phyloP scores from a whole-genome alignment of 2,888 invertebrate genomes.

The Trypoxylon attenuatum region DNA sequence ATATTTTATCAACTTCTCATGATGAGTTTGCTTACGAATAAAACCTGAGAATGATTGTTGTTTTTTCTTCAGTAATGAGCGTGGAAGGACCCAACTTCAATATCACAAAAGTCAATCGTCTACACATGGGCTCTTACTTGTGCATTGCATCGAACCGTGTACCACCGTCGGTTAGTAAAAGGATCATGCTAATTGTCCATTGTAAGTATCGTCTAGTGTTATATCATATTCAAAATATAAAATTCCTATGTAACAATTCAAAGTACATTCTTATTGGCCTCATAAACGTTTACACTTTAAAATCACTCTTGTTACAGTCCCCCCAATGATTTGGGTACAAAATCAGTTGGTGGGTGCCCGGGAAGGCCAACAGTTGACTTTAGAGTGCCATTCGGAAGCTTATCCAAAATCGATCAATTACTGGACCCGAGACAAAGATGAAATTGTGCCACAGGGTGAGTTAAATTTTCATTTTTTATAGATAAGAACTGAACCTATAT shows the following conservation, averaged over 20 bases:
- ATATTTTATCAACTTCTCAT: too few species aligned
- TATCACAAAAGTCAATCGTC: constrained; percentile 73
- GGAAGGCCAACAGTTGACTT: constrained; percentile 75
- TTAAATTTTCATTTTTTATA: too few species aligned
- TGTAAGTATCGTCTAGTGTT: constrained; percentile 71
- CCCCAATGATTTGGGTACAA: constrained; percentile 78
- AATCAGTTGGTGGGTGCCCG: constrained; percentile 77
- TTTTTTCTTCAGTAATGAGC: constrained; percentile 78
- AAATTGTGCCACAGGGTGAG: constrained; percentile 76
- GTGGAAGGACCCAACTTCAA: constrained; percentile 79
- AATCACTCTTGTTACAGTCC: constrained; percentile 72
- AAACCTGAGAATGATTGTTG: too few species aligned
- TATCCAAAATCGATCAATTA: constrained; percentile 78
- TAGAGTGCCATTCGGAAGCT: constrained; percentile 78
- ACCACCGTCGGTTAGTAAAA: constrained; percentile 75
- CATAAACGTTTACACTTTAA: too few species aligned
- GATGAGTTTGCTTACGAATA: too few species aligned
- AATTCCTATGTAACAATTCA: neutral
- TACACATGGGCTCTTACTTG: constrained; percentile 76
- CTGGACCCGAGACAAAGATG: constrained; percentile 77
- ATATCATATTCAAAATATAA: neutral
- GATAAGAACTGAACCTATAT: too few species aligned
- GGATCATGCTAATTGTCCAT: constrained; percentile 75
- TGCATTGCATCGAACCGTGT: constrained; percentile 76
- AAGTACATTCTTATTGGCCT: too few species aligned